Evolutionary conservation across 2,888 invertebrate genomes (phyloP), one percentile per base, ranked within the genome.

Genomic region (Tiliacea citrago): DNA sequence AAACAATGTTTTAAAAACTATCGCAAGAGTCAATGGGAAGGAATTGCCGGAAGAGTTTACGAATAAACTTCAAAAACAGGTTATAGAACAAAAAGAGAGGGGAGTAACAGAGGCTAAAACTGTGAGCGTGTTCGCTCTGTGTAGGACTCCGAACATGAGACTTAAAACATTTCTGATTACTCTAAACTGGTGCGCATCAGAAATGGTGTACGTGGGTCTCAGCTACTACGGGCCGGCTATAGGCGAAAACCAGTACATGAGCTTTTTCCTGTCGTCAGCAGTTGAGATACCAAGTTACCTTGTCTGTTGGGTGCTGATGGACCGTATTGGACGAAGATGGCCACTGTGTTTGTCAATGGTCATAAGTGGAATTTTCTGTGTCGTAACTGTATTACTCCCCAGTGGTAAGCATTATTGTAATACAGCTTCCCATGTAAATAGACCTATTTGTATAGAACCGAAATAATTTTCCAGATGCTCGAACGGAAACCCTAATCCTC

Each of bases 221-320:
- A 99, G 98, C 86, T 99, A 99, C 91, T 99, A 99, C 89, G 98
- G 99, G 0, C 99, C 99, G 16, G 98, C 98, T 1, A 96, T 99
- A 70, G 99, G 99, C 16, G 98, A 97, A 89, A 98, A 99, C 92
- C 98, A 98, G 88, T 98, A 99, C 93, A 97, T 99, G 89, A 99
- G 98, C 90, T 99, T 99, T 92, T 97, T 99, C 80, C 96, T 99
- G 62, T 98, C 98, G 5, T 98, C 98, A 0, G 97, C 98, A 0
- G 98, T 99, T 8, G 99, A 99, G 94, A 97, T 99, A 86, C 99
- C 99, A 0, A 98, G 99, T 89, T 99, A 99, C 90, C 94, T 99
- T 65, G 97, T 98, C 9, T 98, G 98, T 90, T 99, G 99, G 98
- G 95, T 98, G 68, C 97, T 99, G 21, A 98, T 99, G 98, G 99